Conservation (phyloP, 2,797 vertebrate genomes). For the Jordanella pulchra region DNA sequence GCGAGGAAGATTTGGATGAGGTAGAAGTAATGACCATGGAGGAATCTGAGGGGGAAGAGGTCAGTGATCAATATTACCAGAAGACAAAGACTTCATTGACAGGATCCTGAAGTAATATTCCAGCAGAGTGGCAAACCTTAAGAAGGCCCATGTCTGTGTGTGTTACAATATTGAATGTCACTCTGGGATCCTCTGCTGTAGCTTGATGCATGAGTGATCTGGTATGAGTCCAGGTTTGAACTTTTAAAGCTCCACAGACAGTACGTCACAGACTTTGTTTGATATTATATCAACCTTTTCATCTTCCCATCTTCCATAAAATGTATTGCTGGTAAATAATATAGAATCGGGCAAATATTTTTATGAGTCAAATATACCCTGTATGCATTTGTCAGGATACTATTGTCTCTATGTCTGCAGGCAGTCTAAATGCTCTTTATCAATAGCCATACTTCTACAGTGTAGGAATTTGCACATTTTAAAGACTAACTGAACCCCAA, state of each 20-base stretch:
- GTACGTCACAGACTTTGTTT: background rate
- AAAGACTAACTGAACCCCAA: too few relatives aligned
- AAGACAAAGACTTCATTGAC: conserved; percentile 10
- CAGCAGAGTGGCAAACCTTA: background rate
- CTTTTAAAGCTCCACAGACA: background rate
- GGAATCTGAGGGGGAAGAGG: conserved; percentile 8
- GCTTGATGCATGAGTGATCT: conserved; percentile 3
- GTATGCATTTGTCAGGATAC: background rate
- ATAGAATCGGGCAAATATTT: background rate
- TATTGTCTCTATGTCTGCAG: background rate
- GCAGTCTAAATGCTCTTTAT: background rate
- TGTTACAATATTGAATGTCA: conserved; percentile 12
- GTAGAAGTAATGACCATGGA: background rate
- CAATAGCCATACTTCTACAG: background rate
- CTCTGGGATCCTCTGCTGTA: background rate
- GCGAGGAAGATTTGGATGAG: background rate
- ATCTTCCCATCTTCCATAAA: background rate
- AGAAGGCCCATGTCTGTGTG: conserved; percentile 4
- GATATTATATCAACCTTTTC: background rate
- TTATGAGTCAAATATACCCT: background rate
- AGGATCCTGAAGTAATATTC: conserved; percentile 5
- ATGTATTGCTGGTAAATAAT: background rate
- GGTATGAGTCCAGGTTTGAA: background rate
- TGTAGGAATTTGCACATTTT: background rate
- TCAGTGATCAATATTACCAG: conserved; percentile 8